Evolutionary conservation across 2,797 vertebrate genomes (phyloP).

Genomic region (Hemitrygon akajei): DNA sequence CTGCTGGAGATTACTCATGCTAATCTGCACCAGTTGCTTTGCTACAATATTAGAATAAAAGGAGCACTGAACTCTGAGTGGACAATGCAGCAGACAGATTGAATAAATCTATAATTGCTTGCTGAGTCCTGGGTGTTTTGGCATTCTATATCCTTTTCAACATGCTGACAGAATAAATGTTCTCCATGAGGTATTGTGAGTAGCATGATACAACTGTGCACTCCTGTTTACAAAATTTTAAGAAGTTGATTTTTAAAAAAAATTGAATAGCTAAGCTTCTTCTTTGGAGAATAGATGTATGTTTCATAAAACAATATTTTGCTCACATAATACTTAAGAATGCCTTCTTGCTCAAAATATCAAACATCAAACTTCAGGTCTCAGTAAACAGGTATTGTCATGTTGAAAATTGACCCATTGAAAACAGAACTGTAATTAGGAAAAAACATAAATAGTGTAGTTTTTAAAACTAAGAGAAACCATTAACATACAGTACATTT

Average conservation of each 20-base stretch:
- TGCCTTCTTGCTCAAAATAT: not conserved
- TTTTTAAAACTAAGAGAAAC: not conserved
- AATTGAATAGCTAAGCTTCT: not conserved
- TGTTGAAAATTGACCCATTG: not conserved
- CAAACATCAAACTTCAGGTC: not conserved
- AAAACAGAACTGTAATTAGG: not conserved
- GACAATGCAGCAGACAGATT: not conserved
- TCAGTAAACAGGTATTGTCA: not conserved
- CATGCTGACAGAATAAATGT: not conserved
- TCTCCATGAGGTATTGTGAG: not conserved
- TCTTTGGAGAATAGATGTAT: not conserved
- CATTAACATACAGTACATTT: too few relatives aligned
- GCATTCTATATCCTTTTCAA: not conserved
- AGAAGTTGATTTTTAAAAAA: not conserved
- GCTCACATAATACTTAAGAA: not conserved
- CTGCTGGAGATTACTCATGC: conserved; percentile 6
- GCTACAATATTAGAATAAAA: conserved; percentile 1
- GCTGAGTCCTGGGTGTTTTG: not conserved
- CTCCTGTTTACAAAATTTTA: not conserved
- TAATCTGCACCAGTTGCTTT: conserved; percentile 27
- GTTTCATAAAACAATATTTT: not conserved
- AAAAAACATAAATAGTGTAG: not conserved
- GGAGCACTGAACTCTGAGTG: not conserved
- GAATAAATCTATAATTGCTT: not conserved
- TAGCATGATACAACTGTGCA: not conserved